phyloP scores from a whole-genome alignment of 2,888 invertebrate genomes.

The Halictus ligatus region DNA sequence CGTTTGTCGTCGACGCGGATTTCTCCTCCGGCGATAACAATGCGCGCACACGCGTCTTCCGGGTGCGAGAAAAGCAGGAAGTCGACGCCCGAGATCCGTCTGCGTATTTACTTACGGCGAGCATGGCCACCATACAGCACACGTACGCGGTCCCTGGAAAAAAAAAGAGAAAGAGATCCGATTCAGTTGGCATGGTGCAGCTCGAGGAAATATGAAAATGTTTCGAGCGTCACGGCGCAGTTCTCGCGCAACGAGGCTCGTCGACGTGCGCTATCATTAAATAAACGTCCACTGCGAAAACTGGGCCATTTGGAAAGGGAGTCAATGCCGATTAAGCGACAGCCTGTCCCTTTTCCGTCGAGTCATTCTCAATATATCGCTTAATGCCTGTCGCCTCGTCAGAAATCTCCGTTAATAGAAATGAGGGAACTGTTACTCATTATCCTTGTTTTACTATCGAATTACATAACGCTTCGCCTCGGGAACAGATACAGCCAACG shows the following conservation, averaged over 20 bases:
- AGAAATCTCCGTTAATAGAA: not conserved
- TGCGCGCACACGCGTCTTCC: constrained; percentile 26
- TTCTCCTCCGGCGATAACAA: constrained; percentile 20
- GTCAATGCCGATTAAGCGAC: constrained; percentile 50
- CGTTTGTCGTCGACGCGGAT: not conserved
- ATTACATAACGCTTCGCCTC: not conserved
- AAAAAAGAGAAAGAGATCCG: constrained; percentile 19
- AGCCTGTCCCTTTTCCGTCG: constrained; percentile 21
- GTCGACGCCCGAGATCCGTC: not conserved
- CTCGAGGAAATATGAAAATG: not conserved
- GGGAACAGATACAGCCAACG: not conserved
- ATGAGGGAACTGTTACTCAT: not conserved
- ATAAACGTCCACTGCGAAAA: constrained; percentile 51
- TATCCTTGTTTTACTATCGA: not conserved
- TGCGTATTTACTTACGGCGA: constrained; percentile 68
- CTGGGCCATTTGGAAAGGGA: constrained; percentile 45
- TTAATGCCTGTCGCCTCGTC: not conserved
- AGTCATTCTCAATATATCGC: not conserved
- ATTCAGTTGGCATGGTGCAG: not conserved
- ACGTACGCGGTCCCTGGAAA: constrained; percentile 66
- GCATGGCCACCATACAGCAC: constrained; percentile 57
- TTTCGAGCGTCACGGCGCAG: not conserved
- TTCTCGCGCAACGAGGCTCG: constrained; percentile 30
- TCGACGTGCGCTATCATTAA: constrained; percentile 46
- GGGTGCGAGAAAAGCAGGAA: constrained; percentile 36